A percentile compares a stretch with the other conserved stretches of the same genome.
Evolutionary conservation across 2,888 invertebrate species (phyloP).

Genomic region (Galerucella nymphaeae): DNA sequence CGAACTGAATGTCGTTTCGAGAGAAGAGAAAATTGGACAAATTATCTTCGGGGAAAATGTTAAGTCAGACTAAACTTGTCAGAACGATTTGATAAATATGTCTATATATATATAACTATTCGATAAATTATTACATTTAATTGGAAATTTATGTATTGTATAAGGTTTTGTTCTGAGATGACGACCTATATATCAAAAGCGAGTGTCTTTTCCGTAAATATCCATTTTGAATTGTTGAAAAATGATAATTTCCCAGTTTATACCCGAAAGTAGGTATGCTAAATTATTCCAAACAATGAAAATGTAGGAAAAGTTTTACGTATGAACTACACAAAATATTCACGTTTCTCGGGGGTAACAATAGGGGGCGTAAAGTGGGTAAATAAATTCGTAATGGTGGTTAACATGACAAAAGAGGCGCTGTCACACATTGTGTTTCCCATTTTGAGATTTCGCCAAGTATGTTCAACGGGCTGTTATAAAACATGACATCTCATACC

Average conservation of each 20-base stretch:
- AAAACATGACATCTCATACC: conserved; percentile 26
- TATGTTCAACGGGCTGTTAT: conserved; percentile 27
- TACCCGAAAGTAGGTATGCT: background rate
- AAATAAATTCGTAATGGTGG: conserved; percentile 27
- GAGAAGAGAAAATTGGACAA: conserved; percentile 17
- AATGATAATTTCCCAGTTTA: too few species aligned
- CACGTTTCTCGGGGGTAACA: conserved; percentile 13
- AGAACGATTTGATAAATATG: background rate
- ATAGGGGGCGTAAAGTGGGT: conserved; percentile 18
- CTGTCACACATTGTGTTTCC: conserved; percentile 30
- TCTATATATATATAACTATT: too few species aligned
- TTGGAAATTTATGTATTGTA: background rate
- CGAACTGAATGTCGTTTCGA: conserved; percentile 12
- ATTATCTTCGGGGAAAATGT: conserved; percentile 15
- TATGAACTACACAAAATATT: conserved; percentile 1
- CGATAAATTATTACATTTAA: background rate
- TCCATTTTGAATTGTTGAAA: too few species aligned
- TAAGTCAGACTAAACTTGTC: conserved; percentile 7
- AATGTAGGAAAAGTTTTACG: background rate
- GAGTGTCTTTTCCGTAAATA: too few species aligned
- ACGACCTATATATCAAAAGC: too few species aligned
- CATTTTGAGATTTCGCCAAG: conserved; percentile 38
- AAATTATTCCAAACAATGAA: background rate
- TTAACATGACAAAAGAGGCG: conserved; percentile 31
- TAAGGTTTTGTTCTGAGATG: too few species aligned